Evolutionary conservation across 2,797 vertebrate genomes (phyloP).

Genomic region (Tympanoctomys barrerae): DNA sequence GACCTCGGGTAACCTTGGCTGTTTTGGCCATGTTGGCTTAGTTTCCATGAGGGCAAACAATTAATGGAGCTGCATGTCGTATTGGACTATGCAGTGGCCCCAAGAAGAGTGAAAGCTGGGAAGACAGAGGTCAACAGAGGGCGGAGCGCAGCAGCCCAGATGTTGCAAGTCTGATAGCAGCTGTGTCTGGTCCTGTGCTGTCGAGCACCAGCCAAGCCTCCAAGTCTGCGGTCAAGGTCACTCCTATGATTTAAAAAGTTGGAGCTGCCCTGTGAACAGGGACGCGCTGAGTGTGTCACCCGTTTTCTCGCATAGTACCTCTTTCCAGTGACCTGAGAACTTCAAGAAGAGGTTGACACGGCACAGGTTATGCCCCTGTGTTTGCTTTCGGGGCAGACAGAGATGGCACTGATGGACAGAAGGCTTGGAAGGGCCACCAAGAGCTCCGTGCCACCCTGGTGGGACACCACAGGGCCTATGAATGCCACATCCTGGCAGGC

Average conservation of each 20-base stretch:
- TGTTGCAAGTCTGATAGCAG: rapidly evolving
- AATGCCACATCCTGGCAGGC: neutral
- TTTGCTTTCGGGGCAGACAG: neutral
- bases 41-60: neutral
- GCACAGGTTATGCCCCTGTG: rapidly evolving
- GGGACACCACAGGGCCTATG: neutral
- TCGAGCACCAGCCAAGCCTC: rapidly evolving
- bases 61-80: rapidly evolving
- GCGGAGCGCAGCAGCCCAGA: rapidly evolving
- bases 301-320: rapidly evolving
- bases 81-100: no score
- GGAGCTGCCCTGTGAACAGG: neutral
- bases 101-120: neutral
- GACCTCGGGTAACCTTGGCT: neutral
- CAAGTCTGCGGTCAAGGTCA: rapidly evolving
- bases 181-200: rapidly evolving
- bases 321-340: neutral
- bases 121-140: neutral
- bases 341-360: rapidly evolving
- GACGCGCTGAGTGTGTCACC: rapidly evolving
- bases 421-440: neutral
- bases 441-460: neutral
- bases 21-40: neutral
- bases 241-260: neutral
- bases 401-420: rapidly evolving